Conservation (phyloP, 1,140 invertebrate species). For the Pseudomyrmex pallidus region DNA sequence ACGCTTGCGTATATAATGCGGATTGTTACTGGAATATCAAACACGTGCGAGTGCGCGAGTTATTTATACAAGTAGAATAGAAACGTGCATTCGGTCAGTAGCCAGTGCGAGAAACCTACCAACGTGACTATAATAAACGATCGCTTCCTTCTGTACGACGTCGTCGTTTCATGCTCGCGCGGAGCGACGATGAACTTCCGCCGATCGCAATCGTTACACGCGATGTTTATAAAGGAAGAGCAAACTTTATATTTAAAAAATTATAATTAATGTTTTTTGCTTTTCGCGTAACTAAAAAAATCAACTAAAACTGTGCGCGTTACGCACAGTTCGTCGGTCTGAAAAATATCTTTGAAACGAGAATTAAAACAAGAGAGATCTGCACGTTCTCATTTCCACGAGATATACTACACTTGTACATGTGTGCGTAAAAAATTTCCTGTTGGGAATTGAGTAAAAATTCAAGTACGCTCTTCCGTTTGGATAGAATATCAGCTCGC, state of each 20-base stretch:
- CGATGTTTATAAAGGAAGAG: slow-evolving; percentile 8
- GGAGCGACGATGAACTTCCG: slow-evolving; percentile 47
- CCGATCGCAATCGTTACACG: slow-evolving; percentile 21
- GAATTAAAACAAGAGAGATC: too few species aligned
- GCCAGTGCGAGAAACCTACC: slow-evolving; percentile 53
- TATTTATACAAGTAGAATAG: slow-evolving; percentile 66
- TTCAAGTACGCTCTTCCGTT: too few species aligned
- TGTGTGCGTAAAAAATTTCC: too few species aligned
- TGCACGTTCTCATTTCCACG: too few species aligned
- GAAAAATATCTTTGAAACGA: too few species aligned
- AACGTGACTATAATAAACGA: slow-evolving; percentile 71
- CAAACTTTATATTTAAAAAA: slow-evolving; percentile 1
- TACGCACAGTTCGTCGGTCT: too few species aligned
- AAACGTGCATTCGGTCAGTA: slow-evolving; percentile 70
- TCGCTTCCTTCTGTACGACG: slow-evolving; percentile 63
- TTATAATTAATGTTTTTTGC: background rate
- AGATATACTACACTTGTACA: too few species aligned
- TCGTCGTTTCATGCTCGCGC: slow-evolving; percentile 42
- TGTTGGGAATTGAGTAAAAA: background rate
- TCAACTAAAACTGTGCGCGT: background rate
- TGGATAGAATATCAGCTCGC: background rate
- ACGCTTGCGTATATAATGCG: background rate
- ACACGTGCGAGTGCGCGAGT: slow-evolving; percentile 4
- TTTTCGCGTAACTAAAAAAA: slow-evolving; percentile 6
- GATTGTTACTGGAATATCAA: slow-evolving; percentile 11